These are phyloP conservation scores for Paradisaea rubra DNA, from an alignment of 2,113 vertebrate genomes.

Conservation along the genomic window DNA sequence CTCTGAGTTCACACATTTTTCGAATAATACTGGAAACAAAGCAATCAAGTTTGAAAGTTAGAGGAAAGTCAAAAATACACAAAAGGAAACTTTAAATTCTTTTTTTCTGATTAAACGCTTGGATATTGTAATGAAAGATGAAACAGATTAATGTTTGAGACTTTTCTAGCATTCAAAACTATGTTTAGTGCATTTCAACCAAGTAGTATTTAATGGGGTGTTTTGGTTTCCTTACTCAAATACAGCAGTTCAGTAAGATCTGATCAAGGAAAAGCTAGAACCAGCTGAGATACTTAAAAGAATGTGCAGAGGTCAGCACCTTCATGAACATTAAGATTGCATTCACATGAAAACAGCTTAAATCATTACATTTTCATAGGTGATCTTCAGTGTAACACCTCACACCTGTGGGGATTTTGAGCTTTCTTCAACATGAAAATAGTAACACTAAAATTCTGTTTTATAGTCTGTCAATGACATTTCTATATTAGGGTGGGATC, in stretches of 20 bases:
- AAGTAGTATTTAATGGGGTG: background rate
- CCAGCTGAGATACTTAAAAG: background rate
- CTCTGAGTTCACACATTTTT: background rate
- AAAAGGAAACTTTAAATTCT: background rate
- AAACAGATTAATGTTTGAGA: background rate
- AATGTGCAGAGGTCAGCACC: background rate
- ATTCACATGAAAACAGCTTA: background rate
- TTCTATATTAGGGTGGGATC: background rate
- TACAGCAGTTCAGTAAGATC: background rate
- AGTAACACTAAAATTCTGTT: background rate
- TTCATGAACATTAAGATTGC: background rate
- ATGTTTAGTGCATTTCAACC: background rate
- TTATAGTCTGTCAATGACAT: background rate
- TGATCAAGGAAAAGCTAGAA: background rate
- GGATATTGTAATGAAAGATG: background rate
- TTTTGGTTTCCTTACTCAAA: background rate
- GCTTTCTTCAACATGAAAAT: background rate
- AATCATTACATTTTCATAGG: background rate
- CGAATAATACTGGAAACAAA: background rate
- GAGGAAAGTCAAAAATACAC: background rate
- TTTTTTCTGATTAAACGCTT: background rate
- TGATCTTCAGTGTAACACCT: background rate
- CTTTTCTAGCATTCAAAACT: background rate
- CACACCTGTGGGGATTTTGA: background rate
- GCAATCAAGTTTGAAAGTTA: background rate